A percentile compares a stretch with the other conserved stretches of the same genome.
These are phyloP conservation scores for Eilema griseolum DNA, from an alignment of 2,888 invertebrate genomes.

Conservation along the genomic window DNA sequence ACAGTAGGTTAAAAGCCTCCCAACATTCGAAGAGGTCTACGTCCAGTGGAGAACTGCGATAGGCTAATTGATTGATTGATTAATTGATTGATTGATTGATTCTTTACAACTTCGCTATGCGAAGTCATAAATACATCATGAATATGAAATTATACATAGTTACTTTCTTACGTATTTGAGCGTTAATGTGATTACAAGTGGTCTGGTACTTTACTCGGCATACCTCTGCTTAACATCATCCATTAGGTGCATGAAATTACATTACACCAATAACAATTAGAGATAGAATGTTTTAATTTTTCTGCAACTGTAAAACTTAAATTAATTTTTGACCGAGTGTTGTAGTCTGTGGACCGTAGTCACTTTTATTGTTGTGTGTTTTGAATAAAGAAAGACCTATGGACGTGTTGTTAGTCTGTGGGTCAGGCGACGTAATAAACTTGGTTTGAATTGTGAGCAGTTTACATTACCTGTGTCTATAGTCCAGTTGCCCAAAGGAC, in stretches of 20 bases:
- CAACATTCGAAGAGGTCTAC: too few relatives aligned
- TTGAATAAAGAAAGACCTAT: too few relatives aligned
- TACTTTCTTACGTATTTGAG: not conserved
- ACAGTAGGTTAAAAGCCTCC: too few relatives aligned
- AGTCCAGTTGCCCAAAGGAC: slow-evolving; percentile 64
- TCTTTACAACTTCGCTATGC: not conserved
- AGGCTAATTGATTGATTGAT: too few relatives aligned
- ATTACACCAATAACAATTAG: not conserved
- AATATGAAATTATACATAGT: not conserved
- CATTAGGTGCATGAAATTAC: not conserved
- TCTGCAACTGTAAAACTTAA: not conserved
- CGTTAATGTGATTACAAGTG: not conserved
- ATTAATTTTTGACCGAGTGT: not conserved
- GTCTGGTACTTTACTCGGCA: not conserved
- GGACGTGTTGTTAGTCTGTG: not conserved
- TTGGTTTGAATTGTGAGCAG: not conserved
- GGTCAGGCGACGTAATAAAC: not conserved
- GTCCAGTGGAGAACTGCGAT: too few relatives aligned
- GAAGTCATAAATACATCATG: too few relatives aligned
- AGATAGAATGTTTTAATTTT: not conserved
- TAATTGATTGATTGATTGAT: too few relatives aligned
- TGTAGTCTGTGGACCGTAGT: not conserved
- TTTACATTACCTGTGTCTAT: slow-evolving; percentile 52
- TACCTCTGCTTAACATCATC: not conserved
- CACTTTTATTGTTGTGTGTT: too few relatives aligned